Percentiles rank a stretch among this genome's conserved stretches.
Evolutionary conservation across 1,140 invertebrate genomes (phyloP).

Genomic region (Euwallacea similis): DNA sequence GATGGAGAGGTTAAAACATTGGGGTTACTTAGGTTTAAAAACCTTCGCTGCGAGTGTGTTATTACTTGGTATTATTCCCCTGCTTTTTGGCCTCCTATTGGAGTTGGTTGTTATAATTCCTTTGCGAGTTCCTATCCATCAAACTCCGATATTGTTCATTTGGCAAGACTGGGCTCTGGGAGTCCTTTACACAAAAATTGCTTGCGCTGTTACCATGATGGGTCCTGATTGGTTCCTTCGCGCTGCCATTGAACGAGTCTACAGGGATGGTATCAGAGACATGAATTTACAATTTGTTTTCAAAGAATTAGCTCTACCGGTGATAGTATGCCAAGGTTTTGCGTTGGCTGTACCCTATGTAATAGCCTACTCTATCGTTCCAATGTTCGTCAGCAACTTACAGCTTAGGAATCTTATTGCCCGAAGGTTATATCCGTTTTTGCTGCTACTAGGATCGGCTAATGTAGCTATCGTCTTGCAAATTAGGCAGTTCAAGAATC

Average conservation of each 20-base stretch:
- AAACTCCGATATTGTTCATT: slow-evolving; percentile 94
- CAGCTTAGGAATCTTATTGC: slow-evolving; percentile 77
- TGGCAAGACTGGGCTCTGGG: slow-evolving; percentile 97
- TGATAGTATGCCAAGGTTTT: slow-evolving; percentile 84
- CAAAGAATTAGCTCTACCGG: slow-evolving; percentile 81
- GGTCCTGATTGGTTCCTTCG: slow-evolving; percentile 94
- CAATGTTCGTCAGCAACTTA: slow-evolving; percentile 73
- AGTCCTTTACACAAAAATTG: slow-evolving; percentile 96
- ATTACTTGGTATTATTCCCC: slow-evolving; percentile 87
- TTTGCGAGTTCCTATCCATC: slow-evolving; percentile 87
- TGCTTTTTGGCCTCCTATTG: slow-evolving; percentile 88
- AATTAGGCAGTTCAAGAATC: slow-evolving; percentile 86
- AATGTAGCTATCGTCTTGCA: slow-evolving; percentile 71
- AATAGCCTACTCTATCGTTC: slow-evolving; percentile 79
- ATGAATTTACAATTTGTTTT: slow-evolving; percentile 89
- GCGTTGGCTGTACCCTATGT: slow-evolving; percentile 89
- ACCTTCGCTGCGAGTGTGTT: slow-evolving; percentile 75
- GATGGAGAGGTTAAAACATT: slow-evolving; percentile 72
- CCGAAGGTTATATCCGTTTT: slow-evolving; percentile 88
- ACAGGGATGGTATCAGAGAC: slow-evolving; percentile 87
- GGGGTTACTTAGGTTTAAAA: slow-evolving; percentile 68
- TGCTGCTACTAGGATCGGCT: slow-evolving; percentile 72
- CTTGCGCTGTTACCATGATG: slow-evolving; percentile 96
- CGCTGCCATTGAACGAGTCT: slow-evolving; percentile 86
- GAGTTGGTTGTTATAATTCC: slow-evolving; percentile 92